phyloP scores from a whole-genome alignment of 2,113 vertebrate species.

The Loxodonta africana region DNA sequence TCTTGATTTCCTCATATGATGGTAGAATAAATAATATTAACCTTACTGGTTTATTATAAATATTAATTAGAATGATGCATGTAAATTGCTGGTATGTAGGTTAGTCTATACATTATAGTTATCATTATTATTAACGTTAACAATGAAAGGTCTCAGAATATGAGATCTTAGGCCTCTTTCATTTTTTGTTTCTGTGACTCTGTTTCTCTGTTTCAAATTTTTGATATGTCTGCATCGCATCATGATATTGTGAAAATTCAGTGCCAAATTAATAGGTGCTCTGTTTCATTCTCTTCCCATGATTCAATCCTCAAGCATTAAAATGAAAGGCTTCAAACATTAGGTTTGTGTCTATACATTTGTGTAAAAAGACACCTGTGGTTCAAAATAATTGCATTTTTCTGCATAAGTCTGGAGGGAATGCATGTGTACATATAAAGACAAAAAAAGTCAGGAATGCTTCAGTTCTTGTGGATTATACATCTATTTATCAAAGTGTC shows the following conservation, averaged over 20 bases:
- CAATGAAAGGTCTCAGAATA: not conserved
- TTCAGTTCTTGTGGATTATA: not conserved
- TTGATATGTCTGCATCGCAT: not conserved
- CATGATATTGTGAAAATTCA: not conserved
- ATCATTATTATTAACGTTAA: not conserved
- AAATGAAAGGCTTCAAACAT: not conserved
- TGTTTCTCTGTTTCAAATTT: constrained; percentile 2
- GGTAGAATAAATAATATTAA: not conserved
- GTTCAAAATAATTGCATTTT: not conserved
- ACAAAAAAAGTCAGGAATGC: not conserved
- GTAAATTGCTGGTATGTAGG: not conserved
- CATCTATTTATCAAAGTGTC: not conserved
- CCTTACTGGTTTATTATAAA: not conserved
- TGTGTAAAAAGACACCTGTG: not conserved
- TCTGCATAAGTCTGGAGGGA: not conserved
- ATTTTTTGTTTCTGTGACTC: not conserved
- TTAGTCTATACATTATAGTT: not conserved
- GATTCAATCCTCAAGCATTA: not conserved
- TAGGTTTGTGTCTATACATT: not conserved
- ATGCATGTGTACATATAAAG: not conserved
- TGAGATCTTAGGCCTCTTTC: not conserved
- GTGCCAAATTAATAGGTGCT: not conserved
- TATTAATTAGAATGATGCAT: not conserved
- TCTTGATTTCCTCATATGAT: not conserved
- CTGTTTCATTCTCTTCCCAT: not conserved